Evolutionary conservation across 2,113 vertebrate genomes (phyloP).

Genomic region (Poecile atricapillus): DNA sequence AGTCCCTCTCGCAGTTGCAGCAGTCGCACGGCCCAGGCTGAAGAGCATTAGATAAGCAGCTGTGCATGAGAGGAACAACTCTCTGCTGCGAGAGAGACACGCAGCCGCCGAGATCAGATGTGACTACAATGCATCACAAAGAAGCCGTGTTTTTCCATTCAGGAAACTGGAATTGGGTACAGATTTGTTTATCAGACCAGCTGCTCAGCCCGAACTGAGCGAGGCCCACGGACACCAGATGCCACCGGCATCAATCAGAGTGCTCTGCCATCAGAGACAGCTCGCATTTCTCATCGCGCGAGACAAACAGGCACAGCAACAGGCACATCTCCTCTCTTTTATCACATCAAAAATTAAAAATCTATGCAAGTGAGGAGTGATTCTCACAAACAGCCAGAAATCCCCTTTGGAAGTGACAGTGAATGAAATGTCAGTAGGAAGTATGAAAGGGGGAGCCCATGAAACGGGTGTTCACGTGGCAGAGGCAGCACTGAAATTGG

Average conservation of each 20-base stretch:
- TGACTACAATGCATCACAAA: conserved; percentile 55
- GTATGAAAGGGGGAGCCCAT: background rate
- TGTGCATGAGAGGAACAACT: conserved; percentile 30
- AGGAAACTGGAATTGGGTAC: conserved; percentile 50
- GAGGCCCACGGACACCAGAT: conserved; percentile 36
- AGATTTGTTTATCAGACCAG: conserved; percentile 61
- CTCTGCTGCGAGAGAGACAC: conserved; percentile 6
- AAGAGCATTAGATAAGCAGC: conserved; percentile 38
- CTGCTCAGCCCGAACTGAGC: background rate
- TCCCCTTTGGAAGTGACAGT: background rate
- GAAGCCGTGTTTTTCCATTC: conserved; percentile 63
- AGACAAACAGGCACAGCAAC: background rate
- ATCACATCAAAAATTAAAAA: background rate
- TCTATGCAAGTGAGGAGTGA: background rate
- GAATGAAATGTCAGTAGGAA: background rate
- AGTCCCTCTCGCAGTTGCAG: background rate
- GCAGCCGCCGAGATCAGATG: conserved; percentile 27
- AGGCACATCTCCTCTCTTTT: background rate
- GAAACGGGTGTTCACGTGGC: background rate
- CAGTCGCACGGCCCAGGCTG: accelerated
- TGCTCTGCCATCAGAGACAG: background rate
- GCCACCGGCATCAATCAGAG: conserved; percentile 44
- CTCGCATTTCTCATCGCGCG: background rate
- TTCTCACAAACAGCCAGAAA: background rate
- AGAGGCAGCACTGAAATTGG: background rate